Evolutionary conservation across 2,797 vertebrate genomes (phyloP), one percentile per base, ranked within the genome.

Genomic region (Dipus sagitta): DNA sequence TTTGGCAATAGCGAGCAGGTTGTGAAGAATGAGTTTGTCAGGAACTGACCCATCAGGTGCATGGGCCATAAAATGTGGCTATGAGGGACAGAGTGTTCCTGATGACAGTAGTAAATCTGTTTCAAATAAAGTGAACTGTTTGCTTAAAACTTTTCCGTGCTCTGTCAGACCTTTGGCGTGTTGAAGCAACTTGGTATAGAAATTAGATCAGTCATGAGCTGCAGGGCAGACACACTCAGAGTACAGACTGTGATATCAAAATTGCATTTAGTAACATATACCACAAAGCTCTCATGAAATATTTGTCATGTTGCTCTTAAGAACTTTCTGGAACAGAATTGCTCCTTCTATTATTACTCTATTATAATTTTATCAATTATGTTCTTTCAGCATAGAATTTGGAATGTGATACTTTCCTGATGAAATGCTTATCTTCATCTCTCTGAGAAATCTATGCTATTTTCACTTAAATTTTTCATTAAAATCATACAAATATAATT

Each of bases 111-210:
- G 92, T 96, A 97, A 97, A 97, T 96, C 96, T 60, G 13, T 96
- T 95, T 96, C 88, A 97, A 95, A 96, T 97, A 97, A 97, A 95
- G 92, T 88, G 93, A 96, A 95, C 84, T 96, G 94, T 96, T 97
- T 97, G 93, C 65, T 96, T 97, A 97, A 95, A 58, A 97, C 88
- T 96, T 96, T 88, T 94, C 95, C 42, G 12, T 94, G 95, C 96
- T 90, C 93, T 93, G 30, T 88, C 93, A 96, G 93, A 90, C 75
- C 92, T 96, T 93, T 87, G 95, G 79, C 0, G 4, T 70, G n/a
- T 82, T 75, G 82, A 93, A 89, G 47, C 76, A 94, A 90, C 77
- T 87, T 91, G 82, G 94, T 91, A 89, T 72, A 95, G 93, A 95
- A 91, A 95, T 30, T 38, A 94, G 54, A 32, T 81, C 84, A 58